phyloP scores from a whole-genome alignment of 2,797 vertebrate species.

The Lates japonicus region DNA sequence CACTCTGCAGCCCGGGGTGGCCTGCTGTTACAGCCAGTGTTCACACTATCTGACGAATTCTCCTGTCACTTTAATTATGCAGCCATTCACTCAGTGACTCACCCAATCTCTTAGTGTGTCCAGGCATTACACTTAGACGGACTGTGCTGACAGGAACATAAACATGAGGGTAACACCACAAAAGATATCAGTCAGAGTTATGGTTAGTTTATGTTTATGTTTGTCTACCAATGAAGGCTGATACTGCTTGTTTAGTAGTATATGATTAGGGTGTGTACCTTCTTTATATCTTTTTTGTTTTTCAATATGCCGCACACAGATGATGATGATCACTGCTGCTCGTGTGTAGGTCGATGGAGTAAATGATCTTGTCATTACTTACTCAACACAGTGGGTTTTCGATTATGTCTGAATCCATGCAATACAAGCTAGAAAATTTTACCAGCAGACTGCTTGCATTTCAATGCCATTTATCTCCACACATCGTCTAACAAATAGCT shows the following conservation, averaged over 20 bases:
- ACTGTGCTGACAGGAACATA: conserved; percentile 3
- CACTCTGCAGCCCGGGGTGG: conserved; percentile 43
- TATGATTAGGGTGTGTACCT: not conserved
- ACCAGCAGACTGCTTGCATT: no score
- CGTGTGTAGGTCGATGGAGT: no score
- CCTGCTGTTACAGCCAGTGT: conserved; percentile 53
- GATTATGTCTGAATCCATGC: no score
- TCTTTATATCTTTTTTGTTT: no score
- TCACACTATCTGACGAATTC: conserved; percentile 48
- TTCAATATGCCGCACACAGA: no score
- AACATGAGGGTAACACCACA: not conserved
- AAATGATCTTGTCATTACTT: no score
- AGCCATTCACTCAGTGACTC: conserved; percentile 52
- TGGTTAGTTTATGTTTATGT: not conserved
- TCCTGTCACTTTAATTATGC: conserved; percentile 75
- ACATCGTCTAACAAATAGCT: no score
- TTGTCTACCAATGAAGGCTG: not conserved
- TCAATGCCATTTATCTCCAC: no score
- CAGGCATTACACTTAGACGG: conserved; percentile 13
- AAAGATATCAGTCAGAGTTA: not conserved
- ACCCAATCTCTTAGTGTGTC: conserved; percentile 6
- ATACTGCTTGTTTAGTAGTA: not conserved
- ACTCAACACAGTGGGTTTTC: no score
- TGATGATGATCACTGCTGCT: no score
- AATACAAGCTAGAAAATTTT: no score